Conservation (phyloP, 2,888 invertebrate genomes). For the Metalampra italica region DNA sequence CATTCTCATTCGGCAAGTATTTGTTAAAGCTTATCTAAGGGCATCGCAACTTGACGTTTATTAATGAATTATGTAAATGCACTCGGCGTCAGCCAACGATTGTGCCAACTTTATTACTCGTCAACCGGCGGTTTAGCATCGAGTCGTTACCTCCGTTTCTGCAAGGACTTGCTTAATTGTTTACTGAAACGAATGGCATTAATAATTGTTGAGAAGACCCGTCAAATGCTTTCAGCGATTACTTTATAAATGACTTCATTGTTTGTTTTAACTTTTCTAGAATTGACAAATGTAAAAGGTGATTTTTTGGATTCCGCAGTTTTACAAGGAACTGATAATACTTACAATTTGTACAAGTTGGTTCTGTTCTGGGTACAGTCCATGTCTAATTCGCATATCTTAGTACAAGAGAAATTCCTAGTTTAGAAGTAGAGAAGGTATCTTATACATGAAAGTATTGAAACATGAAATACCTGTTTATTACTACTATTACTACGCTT, state of each 20-base stretch:
- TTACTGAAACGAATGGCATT: conserved; percentile 13
- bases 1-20: conserved; percentile 25
- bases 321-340: no score
- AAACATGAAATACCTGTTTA: no score
- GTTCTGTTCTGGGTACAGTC: no score
- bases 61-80: conserved; percentile 72
- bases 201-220: conserved; percentile 5
- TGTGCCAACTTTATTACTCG: conserved; percentile 54
- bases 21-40: conserved; percentile 44
- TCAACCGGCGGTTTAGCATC: conserved; percentile 45
- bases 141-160: conserved; percentile 26
- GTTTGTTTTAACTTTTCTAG: background rate
- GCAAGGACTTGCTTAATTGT: conserved; percentile 26
- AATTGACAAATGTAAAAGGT: background rate
- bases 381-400: no score
- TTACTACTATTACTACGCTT: no score
- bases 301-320: background rate
- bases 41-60: conserved; percentile 52
- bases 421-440: no score
- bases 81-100: conserved; percentile 38
- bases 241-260: background rate
- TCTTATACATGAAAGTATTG: no score
- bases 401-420: no score
- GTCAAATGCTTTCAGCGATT: conserved; percentile 8
- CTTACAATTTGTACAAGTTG: no score